phyloP scores from a whole-genome alignment of 2,113 vertebrate genomes.

The Furnarius figulus region DNA sequence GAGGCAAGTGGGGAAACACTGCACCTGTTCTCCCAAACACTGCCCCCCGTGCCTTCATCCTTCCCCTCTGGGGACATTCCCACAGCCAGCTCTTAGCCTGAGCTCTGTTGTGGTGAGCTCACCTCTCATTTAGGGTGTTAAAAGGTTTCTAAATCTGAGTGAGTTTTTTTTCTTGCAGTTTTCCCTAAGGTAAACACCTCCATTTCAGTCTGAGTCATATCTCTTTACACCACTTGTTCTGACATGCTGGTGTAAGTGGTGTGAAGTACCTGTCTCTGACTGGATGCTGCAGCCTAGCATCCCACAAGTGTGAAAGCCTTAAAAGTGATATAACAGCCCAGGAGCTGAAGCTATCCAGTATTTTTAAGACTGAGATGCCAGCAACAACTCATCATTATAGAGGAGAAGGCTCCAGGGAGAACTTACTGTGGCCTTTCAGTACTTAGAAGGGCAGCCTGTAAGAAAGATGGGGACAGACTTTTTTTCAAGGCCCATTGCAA shows the following conservation, averaged over 20 bases:
- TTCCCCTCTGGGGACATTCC: neutral
- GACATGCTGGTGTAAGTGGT: neutral
- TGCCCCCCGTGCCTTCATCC: neutral
- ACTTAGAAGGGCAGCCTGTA: neutral
- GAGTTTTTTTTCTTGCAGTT: neutral
- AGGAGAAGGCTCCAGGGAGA: neutral
- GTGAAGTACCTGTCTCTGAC: neutral
- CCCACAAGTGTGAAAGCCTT: neutral
- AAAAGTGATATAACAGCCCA: neutral
- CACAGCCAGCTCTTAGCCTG: neutral
- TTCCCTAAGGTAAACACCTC: conserved; percentile 38
- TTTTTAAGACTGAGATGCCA: neutral
- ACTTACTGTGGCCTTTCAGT: neutral
- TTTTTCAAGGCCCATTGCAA: neutral
- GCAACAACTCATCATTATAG: neutral
- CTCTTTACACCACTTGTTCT: neutral
- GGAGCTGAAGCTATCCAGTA: neutral
- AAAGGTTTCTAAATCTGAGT: conserved; percentile 30
- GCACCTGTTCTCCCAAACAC: neutral
- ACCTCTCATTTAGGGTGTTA: conserved; percentile 20
- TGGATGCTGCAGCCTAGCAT: neutral
- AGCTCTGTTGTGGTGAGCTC: conserved; percentile 31
- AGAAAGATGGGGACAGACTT: neutral
- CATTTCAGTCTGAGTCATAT: conserved; percentile 32
- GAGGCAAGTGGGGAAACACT: neutral